These are phyloP conservation scores for Zalophus californianus DNA, from an alignment of 2,797 vertebrate species.

Conservation along the genomic window DNA sequence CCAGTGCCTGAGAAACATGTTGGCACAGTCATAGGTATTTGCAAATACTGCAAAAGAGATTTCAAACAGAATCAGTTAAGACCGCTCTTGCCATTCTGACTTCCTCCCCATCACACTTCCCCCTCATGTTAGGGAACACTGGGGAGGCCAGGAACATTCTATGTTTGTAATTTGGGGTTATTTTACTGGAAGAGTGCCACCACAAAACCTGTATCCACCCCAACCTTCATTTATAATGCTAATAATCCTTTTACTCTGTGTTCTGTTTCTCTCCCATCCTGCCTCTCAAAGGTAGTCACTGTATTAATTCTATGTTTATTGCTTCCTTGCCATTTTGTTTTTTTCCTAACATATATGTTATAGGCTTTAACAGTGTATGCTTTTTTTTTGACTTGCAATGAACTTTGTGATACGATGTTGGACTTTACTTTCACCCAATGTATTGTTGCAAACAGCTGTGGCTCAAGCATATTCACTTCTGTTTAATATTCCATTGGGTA, in stretches of 20 bases:
- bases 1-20: not conserved
- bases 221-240: not conserved
- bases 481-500: not conserved
- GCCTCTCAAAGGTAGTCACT: not conserved
- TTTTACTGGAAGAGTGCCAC: not conserved
- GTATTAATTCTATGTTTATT: not conserved
- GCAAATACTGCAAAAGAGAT: not conserved
- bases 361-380: not conserved
- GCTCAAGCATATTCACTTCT: not conserved
- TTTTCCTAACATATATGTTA: not conserved
- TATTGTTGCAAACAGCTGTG: not conserved
- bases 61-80: not conserved
- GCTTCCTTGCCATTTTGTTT: not conserved
- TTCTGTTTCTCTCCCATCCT: not conserved
- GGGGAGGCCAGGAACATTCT: not conserved
- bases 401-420: not conserved
- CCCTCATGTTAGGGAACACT: not conserved
- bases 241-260: not conserved
- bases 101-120: not conserved
- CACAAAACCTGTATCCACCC: not conserved
- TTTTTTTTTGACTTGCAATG: not conserved
- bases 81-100: not conserved
- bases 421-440: not conserved
- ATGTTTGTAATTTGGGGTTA: not conserved
- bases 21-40: not conserved